Conservation (phyloP, 2,888 invertebrate genomes). For the Lathronympha strigana region DNA sequence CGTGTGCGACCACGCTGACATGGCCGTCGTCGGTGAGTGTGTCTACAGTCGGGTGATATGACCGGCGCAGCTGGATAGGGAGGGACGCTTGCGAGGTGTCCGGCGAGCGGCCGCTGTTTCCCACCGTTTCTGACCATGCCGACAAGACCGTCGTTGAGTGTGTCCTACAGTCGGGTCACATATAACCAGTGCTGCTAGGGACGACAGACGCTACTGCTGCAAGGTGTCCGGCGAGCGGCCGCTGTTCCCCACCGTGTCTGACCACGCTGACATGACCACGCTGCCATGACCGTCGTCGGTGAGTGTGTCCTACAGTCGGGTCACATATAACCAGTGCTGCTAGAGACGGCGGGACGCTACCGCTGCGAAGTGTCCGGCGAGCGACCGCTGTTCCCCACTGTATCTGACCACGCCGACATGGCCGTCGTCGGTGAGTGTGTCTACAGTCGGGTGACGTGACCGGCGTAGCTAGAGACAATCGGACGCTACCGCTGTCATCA, state of each 20-base stretch:
- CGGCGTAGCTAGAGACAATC: background rate
- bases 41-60: constrained; percentile 64
- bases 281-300: constrained; percentile 65
- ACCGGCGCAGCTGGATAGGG: background rate
- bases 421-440: constrained; percentile 65
- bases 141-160: constrained; percentile 87
- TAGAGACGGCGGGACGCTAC: background rate
- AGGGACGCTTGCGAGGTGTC: constrained; percentile 90
- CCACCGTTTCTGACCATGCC: constrained; percentile 87
- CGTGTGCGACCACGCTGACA: constrained; percentile 87
- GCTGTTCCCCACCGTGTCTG: constrained; percentile 55
- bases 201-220: background rate
- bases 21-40: constrained; percentile 86
- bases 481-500: background rate
- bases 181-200: background rate
- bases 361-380: constrained; percentile 77
- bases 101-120: constrained; percentile 89
- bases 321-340: background rate
- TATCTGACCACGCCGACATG: constrained; percentile 9
- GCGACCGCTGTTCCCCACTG: constrained; percentile 80
- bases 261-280: constrained; percentile 15
- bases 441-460: background rate
- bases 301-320: background rate
- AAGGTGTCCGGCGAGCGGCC: constrained; percentile 85
- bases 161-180: background rate